Evolutionary conservation across 1,140 invertebrate genomes (phyloP), one percentile per base, ranked within the genome.

Genomic region (Eupeodes corollae): DNA sequence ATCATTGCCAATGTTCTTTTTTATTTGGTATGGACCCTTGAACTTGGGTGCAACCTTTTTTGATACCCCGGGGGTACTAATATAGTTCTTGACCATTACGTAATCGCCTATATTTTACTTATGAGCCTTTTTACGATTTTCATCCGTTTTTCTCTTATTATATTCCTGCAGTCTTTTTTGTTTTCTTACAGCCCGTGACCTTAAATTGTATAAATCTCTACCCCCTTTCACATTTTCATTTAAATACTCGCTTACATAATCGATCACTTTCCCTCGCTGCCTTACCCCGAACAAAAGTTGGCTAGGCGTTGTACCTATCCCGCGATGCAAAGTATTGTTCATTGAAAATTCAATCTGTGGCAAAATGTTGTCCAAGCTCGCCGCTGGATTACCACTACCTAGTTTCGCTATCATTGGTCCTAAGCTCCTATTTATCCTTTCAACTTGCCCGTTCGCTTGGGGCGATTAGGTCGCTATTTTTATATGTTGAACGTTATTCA

Each of bases 1-100:
- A n/a, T n/a, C n/a, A n/a, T n/a, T n/a, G n/a, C n/a, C n/a, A n/a
- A n/a, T n/a, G n/a, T 53, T 47, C 14, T 52, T 52, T 19, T 49
- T 39, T 12, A 58, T 40, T 31, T 44, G 30, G 19, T 48, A 52
- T 14, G 50, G 50, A 2, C 50, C 50, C n/a, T 50, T 47, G 15
- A 19, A 37, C 40, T 50, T 49, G 10, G 51, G 51, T 5, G 47
- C 39, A 39, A 47, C 21, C 30, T 52, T 52, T 30, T 30, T 47
- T 21, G n/a, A 38, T 12, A 44, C 15, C 5, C 48, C 51, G 30
- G 19, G 12, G 11, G 13, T 42, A 26, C 11, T 42, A 39, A 53
- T 50, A 13, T 44, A 51, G 45, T 59, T 56, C 30, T 52, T 51
- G 2, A 60, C 51, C 50, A 57, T 52, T 0, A 63, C 48, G 12